Percentiles rank a stretch among this genome's conserved stretches.
These are phyloP conservation scores for Microdon myrmicae DNA, from an alignment of 2,888 invertebrate species.

Conservation along the genomic window DNA sequence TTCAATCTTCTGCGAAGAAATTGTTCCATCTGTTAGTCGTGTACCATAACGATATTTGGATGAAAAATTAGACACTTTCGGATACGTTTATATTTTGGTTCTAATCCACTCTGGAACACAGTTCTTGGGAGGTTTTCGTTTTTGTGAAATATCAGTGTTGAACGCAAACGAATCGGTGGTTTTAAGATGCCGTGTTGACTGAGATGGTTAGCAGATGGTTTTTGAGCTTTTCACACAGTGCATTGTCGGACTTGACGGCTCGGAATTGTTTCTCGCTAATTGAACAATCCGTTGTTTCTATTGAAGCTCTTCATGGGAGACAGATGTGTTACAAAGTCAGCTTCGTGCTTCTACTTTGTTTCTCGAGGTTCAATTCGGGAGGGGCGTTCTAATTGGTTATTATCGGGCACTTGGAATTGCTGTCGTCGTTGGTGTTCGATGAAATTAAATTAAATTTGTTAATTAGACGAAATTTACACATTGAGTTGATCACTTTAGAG, in stretches of 20 bases:
- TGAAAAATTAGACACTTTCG: conserved; percentile 42
- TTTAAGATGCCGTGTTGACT: conserved; percentile 21
- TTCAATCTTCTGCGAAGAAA: no score
- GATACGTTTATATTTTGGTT: conserved; percentile 18
- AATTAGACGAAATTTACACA: conserved; percentile 31
- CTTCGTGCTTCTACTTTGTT: conserved; percentile 5
- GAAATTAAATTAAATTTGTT: conserved; percentile 32
- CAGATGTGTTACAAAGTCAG: conserved; percentile 36
- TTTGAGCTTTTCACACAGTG: conserved; percentile 42
- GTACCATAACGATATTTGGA: conserved; percentile 42
- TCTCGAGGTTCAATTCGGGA: neutral
- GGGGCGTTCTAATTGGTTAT: conserved; percentile 22
- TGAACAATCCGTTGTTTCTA: conserved; percentile 50
- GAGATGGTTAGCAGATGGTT: conserved; percentile 32
- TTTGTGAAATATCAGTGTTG: conserved; percentile 15
- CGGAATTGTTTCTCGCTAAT: conserved; percentile 46
- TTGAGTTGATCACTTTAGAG: conserved; percentile 7
- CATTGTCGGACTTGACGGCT: conserved; percentile 11
- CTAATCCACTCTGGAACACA: conserved; percentile 10
- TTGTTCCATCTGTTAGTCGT: conserved; percentile 39
- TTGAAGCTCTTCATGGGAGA: conserved; percentile 52
- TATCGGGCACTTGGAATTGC: conserved; percentile 37
- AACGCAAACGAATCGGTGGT: conserved; percentile 5
- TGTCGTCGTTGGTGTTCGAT: conserved; percentile 11
- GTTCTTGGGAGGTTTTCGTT: neutral